These are phyloP conservation scores for Delichon dasypus DNA, from an alignment of 2,797 vertebrate species.

Conservation along the genomic window DNA sequence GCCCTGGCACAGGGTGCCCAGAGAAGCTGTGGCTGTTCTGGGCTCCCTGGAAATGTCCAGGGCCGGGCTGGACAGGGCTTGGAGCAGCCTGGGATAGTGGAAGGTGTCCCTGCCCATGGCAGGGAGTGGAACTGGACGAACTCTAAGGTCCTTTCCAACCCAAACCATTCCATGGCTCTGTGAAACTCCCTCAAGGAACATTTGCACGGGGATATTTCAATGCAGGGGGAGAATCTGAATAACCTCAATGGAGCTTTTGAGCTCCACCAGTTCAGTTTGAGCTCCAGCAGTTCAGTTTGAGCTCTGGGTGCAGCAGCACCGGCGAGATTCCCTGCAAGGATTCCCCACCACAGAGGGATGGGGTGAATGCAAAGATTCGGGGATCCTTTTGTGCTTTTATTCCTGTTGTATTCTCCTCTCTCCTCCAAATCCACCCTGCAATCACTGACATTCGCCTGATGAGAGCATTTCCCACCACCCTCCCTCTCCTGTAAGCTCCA, in stretches of 20 bases:
- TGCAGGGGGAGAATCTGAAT: too few relatives aligned
- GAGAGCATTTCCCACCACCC: neutral
- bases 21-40: neutral
- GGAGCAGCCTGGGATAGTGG: fast-evolving
- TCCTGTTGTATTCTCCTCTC: neutral
- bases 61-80: neutral
- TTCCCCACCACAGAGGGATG: neutral
- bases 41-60: neutral
- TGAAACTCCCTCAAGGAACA: neutral
- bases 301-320: neutral
- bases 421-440: neutral
- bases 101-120: neutral
- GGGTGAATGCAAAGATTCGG: neutral
- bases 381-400: neutral
- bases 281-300: neutral
- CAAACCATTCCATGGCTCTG: neutral
- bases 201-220: neutral
- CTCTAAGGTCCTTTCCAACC: neutral
- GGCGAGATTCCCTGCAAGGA: neutral
- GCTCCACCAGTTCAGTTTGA: neutral
- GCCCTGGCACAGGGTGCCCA: fast-evolving
- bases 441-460: fast-evolving
- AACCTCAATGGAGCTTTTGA: neutral
- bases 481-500: neutral
- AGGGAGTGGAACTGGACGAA: fast-evolving